A percentile compares a stretch with the other conserved stretches of the same genome.
Evolutionary conservation across 2,888 invertebrate species (phyloP).

Genomic region (Carpatolechia fugitivella): DNA sequence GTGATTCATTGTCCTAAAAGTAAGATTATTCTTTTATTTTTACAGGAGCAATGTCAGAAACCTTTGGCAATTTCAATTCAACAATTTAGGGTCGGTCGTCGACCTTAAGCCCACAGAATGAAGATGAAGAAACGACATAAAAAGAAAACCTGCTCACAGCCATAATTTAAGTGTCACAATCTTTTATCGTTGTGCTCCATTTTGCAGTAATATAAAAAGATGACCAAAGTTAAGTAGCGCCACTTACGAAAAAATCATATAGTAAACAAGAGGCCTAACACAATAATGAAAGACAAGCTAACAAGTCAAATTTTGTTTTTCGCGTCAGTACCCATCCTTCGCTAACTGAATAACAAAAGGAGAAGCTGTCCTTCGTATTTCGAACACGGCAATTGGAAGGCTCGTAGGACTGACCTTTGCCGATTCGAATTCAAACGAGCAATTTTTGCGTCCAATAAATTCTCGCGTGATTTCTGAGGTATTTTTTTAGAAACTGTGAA

Average conservation of each 20-base stretch:
- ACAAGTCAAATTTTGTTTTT: slow-evolving; percentile 63
- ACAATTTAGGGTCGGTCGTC: too few species aligned
- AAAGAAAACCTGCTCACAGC: too few species aligned
- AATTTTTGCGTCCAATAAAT: background rate
- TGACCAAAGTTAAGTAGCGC: background rate
- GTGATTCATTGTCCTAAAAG: too few species aligned
- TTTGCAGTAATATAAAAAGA: background rate
- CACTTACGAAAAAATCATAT: slow-evolving; percentile 18
- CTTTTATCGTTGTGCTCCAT: too few species aligned
- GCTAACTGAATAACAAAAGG: slow-evolving; percentile 69
- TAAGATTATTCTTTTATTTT: too few species aligned
- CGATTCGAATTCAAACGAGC: background rate
- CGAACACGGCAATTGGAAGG: background rate
- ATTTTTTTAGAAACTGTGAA: too few species aligned
- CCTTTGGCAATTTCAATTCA: too few species aligned
- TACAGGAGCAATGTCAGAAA: too few species aligned
- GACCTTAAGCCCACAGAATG: too few species aligned
- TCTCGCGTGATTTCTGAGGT: background rate
- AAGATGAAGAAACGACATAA: too few species aligned
- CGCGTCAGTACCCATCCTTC: slow-evolving; percentile 57
- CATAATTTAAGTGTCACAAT: too few species aligned
- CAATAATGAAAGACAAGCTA: slow-evolving; percentile 50
- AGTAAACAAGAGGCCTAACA: slow-evolving; percentile 35
- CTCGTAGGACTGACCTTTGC: background rate
- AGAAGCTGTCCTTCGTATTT: slow-evolving; percentile 38